These are phyloP conservation scores for Aleiodes sp. DNA, from an alignment of 1,140 invertebrate species.

Conservation along the genomic window DNA sequence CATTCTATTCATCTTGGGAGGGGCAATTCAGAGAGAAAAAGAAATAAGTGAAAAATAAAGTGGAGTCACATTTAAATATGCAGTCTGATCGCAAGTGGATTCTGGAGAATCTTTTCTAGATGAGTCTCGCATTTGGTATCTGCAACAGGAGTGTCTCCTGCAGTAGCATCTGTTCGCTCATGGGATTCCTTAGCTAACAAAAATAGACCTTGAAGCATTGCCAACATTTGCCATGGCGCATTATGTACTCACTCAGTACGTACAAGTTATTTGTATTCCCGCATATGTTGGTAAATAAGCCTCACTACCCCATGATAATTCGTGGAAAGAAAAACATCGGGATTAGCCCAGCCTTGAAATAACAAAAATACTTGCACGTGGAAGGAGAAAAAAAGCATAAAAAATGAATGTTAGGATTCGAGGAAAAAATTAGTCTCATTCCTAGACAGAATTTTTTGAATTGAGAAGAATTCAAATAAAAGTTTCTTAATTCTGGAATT, in stretches of 20 bases:
- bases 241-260: conserved; percentile 11
- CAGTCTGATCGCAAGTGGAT: neutral
- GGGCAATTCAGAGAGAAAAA: neutral
- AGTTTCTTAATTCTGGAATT: too few species aligned
- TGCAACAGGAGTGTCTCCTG: conserved; percentile 12
- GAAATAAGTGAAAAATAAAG: too few species aligned
- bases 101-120: neutral
- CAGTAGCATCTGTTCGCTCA: conserved; percentile 36
- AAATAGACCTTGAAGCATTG: conserved; percentile 55
- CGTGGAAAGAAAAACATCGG: neutral
- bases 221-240: conserved; percentile 45
- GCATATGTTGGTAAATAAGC: neutral
- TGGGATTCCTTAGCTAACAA: conserved; percentile 41
- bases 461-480: too few species aligned
- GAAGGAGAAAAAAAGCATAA: too few species aligned
- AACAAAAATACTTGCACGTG: too few species aligned
- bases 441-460: too few species aligned
- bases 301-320: neutral
- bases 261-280: neutral
- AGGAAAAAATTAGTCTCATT: too few species aligned
- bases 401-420: too few species aligned
- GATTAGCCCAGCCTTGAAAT: too few species aligned
- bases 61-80: neutral
- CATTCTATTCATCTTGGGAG: neutral
- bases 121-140: neutral